Evolutionary conservation across 2,113 vertebrate genomes (phyloP), one percentile per base, ranked within the genome.

Genomic region (Cottus gobio): DNA sequence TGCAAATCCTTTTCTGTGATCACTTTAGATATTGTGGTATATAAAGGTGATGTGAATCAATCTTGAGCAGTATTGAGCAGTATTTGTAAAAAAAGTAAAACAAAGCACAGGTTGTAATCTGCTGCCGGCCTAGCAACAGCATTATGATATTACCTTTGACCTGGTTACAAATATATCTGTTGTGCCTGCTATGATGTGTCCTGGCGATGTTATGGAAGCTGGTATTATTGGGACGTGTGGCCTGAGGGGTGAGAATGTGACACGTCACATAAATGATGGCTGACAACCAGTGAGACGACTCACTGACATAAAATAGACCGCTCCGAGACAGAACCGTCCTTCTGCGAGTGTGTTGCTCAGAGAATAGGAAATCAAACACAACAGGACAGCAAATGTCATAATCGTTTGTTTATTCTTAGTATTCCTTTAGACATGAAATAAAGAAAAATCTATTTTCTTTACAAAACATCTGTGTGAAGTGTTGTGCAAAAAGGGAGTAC

Each of bases 371-470:
- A 67, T 60, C 58, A 30, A 63, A 48, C 44, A 80, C 69, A 48
- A 69, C 48, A 46, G 28, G 60, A 69, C 67, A 62, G 52, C 48
- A 62, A 73, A 70, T 60, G 82, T 84, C 86, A 71, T 85, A 78
- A 89, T 90, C 67, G 60, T 81, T 82, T 85, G 81, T 94, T 94
- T 93, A 92, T 93, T 94, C 85, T 90, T 93, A 90, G 86, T 94
- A 90, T 92, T 86, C 87, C 57, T 87, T 87, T 84, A 87, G 83
- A 91, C 92, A 93, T 91, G 84, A 93, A 93, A 93, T 90, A 92
- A 94, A 83, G 90, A 87, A 88, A 89, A 30, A 86, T n/a, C 16
- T 24, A 26, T 52, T 82, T 78, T 84, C 72, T 80, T 87, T 94
- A 93, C 88, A 92, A 93, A 94, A 94, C 87, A 90, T 91, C 76